Evolutionary conservation across 1,140 invertebrate genomes (phyloP).

Genomic region (Lepidurus packardi): DNA sequence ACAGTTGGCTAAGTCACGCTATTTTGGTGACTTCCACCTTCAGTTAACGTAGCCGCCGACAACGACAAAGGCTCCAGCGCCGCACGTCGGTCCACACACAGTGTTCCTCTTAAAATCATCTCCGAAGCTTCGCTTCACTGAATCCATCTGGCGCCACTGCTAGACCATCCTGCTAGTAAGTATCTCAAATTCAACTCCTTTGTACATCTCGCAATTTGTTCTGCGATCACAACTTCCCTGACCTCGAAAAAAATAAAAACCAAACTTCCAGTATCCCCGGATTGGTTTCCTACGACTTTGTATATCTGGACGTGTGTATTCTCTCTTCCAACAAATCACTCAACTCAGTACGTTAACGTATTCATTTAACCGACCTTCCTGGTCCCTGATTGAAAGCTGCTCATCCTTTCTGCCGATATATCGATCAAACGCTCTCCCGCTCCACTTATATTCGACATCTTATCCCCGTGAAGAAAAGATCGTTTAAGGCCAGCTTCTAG

Average conservation of each 20-base stretch:
- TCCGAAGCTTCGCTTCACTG: conserved; percentile 4
- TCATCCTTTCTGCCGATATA: not conserved
- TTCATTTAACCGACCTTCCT: not conserved
- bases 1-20: not conserved
- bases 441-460: conserved; percentile 19
- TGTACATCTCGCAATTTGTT: not conserved
- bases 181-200: not conserved
- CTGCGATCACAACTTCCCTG: not conserved
- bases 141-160: conserved; percentile 16
- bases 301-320: not conserved
- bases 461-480: not conserved
- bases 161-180: not conserved
- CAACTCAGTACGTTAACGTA: not conserved
- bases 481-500: not conserved
- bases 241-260: not conserved
- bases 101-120: not conserved
- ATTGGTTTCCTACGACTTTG: not conserved
- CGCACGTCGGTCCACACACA: not conserved
- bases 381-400: not conserved
- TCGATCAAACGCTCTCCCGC: not conserved
- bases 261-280: not conserved
- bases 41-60: not conserved
- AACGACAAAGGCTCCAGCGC: not conserved
- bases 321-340: not conserved
- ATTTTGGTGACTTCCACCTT: conserved; percentile 4